Base-by-base conservation (phyloP, 2,797 vertebrate species). In the Myiothlypis chrysogaster region DNA sequence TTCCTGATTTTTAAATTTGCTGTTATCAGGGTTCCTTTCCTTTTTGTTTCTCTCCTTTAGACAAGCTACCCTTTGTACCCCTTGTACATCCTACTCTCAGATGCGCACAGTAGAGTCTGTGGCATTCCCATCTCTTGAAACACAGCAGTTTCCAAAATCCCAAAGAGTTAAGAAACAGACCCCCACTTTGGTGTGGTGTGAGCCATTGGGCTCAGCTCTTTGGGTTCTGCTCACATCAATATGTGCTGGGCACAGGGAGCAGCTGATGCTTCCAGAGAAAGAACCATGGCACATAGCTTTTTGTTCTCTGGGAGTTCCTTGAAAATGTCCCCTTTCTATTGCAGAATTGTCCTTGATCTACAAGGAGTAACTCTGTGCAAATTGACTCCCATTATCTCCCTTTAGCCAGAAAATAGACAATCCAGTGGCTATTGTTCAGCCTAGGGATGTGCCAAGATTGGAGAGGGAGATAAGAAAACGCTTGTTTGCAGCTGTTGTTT, bases 401-500 rank as follows among this genome's bases (percentile, higher is more conserved):
- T 76, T 86, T 39, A 79, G 77, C 47, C 56, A 96, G 63, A 94
- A 94, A 93, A 94, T 0, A 88, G 93, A 91, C 72, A 52, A 72
- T 59, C 66, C 37, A 82, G 30, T 7, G 37, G 64, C 95, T 73
- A 88, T 96, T 94, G 95, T 96, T 94, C 66, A 93, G 9, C n/a
- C 30, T 91, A 95, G 85, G 68, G 63, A 43, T 43, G 37, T 59
- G 81, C 93, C 95, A 72, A 60, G 89, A 94, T 34, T 69, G 37
- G 65, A 88, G 78, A 50, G 24, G 24, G 63, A 86, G 89, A 95
- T 95, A 94, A 89, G 72, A 95, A 83, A 91, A 72, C 56, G 22
- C 28, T 3, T n/a, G 37, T 87, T 88, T 89, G 83, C 91, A 94
- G 95, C 91, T 95, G 95, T 49, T 93, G 83, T 91, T 96, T 76